A percentile compares a stretch with the other conserved stretches of the same genome.
Evolutionary conservation across 2,797 vertebrate species (phyloP).

Genomic region (Coregonus ussuriensis): DNA sequence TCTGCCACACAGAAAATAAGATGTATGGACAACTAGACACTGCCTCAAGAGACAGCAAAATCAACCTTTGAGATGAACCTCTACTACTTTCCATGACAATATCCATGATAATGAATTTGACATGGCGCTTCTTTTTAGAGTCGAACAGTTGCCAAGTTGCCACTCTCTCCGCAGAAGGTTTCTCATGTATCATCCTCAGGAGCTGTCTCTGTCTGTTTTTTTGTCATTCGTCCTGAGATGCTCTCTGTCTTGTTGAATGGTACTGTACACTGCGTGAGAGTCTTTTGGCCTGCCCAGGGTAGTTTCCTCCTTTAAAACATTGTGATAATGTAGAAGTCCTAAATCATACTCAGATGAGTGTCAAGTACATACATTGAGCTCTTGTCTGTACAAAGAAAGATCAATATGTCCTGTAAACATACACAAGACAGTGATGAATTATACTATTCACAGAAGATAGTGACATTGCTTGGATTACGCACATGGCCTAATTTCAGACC

Average conservation of each 20-base stretch:
- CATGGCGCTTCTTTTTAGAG: conserved; percentile 37
- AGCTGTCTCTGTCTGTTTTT: conserved; percentile 59
- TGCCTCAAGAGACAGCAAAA: neutral
- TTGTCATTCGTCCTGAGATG: conserved; percentile 60
- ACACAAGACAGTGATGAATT: conserved; percentile 78
- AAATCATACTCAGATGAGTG: conserved; percentile 69
- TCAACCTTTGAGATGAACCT: neutral
- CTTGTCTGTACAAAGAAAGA: conserved; percentile 68
- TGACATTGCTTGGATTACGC: conserved; percentile 55
- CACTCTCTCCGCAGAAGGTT: conserved; percentile 57
- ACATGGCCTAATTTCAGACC: conserved; percentile 66
- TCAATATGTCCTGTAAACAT: conserved; percentile 67
- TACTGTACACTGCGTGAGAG: conserved; percentile 33
- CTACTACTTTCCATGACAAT: conserved; percentile 45
- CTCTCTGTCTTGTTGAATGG: conserved; percentile 58
- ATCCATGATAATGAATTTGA: conserved; percentile 25
- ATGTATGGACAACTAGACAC: neutral
- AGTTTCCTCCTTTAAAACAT: conserved; percentile 43
- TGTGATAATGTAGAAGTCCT: conserved; percentile 58
- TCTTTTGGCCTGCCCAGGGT: conserved; percentile 39
- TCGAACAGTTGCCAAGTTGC: conserved; percentile 57
- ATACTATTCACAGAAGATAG: conserved; percentile 55
- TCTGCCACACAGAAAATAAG: neutral
- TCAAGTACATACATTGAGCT: conserved; percentile 74
- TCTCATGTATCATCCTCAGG: conserved; percentile 46